phyloP scores from a whole-genome alignment of 2,888 invertebrate genomes.

The Chironomus tentans region DNA sequence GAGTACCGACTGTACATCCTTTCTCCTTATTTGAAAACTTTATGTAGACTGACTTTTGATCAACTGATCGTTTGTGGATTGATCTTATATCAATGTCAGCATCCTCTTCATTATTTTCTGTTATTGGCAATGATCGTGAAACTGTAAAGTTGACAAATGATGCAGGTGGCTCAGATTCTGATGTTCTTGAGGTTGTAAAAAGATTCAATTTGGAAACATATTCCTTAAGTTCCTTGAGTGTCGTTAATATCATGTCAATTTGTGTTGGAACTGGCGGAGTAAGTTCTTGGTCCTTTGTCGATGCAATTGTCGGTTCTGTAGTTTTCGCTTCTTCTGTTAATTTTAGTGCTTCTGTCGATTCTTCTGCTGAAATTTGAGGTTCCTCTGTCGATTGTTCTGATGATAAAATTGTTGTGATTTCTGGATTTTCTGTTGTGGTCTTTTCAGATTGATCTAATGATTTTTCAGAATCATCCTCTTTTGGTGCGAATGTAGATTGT shows the following conservation, averaged over 20 bases:
- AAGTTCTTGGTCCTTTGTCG: no score
- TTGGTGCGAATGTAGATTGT: not conserved
- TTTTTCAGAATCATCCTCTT: not conserved
- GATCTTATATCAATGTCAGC: not conserved
- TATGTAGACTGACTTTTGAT: not conserved
- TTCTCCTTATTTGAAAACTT: not conserved
- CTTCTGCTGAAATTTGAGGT: not conserved
- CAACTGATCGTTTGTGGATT: slow-evolving; percentile 11
- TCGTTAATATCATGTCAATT: not conserved
- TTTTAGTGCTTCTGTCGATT: not conserved
- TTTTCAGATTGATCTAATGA: not conserved
- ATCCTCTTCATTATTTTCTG: not conserved
- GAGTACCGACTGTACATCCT: not conserved
- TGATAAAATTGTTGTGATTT: not conserved
- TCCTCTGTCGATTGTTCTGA: not conserved
- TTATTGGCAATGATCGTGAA: not conserved
- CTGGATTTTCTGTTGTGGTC: not conserved
- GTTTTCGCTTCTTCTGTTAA: not conserved
- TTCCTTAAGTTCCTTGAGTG: not conserved
- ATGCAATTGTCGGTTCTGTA: not conserved
- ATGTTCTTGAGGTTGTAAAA: not conserved
- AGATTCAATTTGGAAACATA: not conserved
- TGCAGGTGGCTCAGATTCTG: not conserved
- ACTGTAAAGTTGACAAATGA: slow-evolving; percentile 20
- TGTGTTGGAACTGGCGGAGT: not conserved